These are phyloP conservation scores for Romanogobio albipinnatus DNA, from an alignment of 2,113 vertebrate genomes.

Conservation along the genomic window DNA sequence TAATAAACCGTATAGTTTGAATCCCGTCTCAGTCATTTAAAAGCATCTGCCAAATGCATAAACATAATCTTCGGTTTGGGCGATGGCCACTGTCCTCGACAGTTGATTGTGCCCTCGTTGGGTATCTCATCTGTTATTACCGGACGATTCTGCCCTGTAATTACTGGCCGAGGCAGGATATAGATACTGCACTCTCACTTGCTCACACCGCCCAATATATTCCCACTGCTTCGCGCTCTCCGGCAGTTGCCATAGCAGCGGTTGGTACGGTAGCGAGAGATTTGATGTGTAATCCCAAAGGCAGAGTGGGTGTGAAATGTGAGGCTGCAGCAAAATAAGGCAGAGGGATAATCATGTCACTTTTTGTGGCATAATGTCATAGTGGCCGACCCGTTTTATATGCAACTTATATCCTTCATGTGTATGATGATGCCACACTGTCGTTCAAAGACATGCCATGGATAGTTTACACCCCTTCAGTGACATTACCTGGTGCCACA, in stretches of 20 bases:
- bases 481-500: neutral
- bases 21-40: neutral
- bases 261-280: conserved; percentile 67
- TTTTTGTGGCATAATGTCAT: conserved; percentile 31
- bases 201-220: conserved; percentile 41
- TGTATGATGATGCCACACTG: conserved; percentile 2
- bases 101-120: conserved; percentile 22
- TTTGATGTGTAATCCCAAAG: conserved; percentile 74
- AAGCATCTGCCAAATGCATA: conserved; percentile 9
- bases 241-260: conserved; percentile 81
- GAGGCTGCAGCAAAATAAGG: conserved; percentile 63
- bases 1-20: too few species aligned
- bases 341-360: conserved; percentile 30
- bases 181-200: conserved; percentile 48
- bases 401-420: neutral
- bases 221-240: conserved; percentile 55
- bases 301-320: conserved; percentile 69
- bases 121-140: conserved; percentile 44
- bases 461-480: neutral
- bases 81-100: conserved; percentile 1
- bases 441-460: neutral
- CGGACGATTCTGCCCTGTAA: conserved; percentile 51
- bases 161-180: conserved; percentile 53
- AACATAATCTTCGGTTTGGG: conserved; percentile 12
- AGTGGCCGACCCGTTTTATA: neutral